Evolutionary conservation across 1,140 invertebrate genomes (phyloP), one percentile per base, ranked within the genome.

Genomic region (Asobara japonica): DNA sequence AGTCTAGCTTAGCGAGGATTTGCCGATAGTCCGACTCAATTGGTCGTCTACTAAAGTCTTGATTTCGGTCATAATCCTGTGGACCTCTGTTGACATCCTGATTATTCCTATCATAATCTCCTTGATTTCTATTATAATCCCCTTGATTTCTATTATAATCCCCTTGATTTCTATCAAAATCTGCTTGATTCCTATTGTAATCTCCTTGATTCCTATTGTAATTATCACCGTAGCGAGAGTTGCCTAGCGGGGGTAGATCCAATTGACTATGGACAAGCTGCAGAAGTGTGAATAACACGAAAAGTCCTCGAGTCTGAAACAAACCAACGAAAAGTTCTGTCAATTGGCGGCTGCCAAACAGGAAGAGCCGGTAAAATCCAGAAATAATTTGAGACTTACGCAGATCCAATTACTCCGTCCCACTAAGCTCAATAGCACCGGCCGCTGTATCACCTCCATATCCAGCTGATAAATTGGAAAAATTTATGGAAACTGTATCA

Each of bases 1-100:
- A 89, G 78, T 95, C 94, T 10, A 94, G 86, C 69, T 91, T 90
- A 8, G 90, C 88, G 25, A 95, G 82, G n/a, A 94, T 81, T 41
- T 86, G 85, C 65, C 78, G 75, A 16, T 79, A 79, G 27, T 87
- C 82, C 11, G 77, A 0, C 8, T 84, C 80, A 20, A 72, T 76
- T 69, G 30, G 71, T 38, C 67, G 72, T 7, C 70, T 70, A 69
- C 69, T 36, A 25, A 67, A 27, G 18, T 45, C n/a, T 7, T 16
- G n/a, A 16, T 45, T 45, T 45, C 41, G n/a, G 5, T 25, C 41
- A 0, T 29, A 45, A 72, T 71, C n/a, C 22, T 16, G 22, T 45
- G 16, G 38, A 33, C 68, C 65, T 18, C 72, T 62, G 31, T 75
- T 69, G n/a, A n/a, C n/a, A 45, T 45, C n/a, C 13, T 16, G n/a